A percentile compares a stretch with the other conserved stretches of the same genome.
These are phyloP conservation scores for Eulemur mongoz DNA, from an alignment of 2,797 vertebrate species.

Conservation along the genomic window DNA sequence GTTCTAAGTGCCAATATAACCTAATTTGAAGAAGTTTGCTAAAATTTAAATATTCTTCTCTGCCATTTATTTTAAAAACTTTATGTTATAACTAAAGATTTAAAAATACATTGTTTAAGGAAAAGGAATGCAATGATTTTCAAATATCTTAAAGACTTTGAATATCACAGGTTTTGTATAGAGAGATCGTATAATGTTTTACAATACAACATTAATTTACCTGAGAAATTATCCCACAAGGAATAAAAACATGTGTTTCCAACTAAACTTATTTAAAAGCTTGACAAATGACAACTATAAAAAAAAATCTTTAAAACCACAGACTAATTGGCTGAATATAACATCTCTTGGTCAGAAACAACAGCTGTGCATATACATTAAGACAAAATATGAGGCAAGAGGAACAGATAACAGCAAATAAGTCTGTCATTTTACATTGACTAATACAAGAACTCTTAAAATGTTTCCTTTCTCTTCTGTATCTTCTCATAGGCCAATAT, in stretches of 20 bases:
- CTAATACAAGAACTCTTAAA: not conserved
- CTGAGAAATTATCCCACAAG: conserved; percentile 21
- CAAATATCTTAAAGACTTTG: not conserved
- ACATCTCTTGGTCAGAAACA: conserved; percentile 53
- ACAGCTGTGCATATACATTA: conserved; percentile 62
- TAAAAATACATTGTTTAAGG: not conserved
- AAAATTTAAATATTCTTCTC: not conserved
- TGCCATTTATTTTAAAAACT: not conserved
- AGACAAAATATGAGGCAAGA: conserved; percentile 69
- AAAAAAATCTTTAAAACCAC: conserved; percentile 30
- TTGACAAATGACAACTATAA: conserved; percentile 51
- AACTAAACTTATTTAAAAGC: conserved; percentile 63
- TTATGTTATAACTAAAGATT: not conserved
- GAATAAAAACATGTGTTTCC: conserved; percentile 71
- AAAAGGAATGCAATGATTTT: not conserved
- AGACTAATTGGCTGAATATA: conserved; percentile 51
- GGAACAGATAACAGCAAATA: conserved; percentile 72
- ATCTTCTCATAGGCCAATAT: not conserved
- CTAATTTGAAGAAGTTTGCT: not conserved
- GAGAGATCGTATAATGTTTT: conserved; percentile 7
- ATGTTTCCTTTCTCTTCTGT: conserved; percentile 14
- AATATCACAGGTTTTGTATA: not conserved
- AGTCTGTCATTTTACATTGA: conserved; percentile 65
- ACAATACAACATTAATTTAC: conserved; percentile 50
- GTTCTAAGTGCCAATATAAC: not conserved